Evolutionary conservation across 2,888 invertebrate genomes (phyloP).

Genomic region (Zootermopsis nevadensis): DNA sequence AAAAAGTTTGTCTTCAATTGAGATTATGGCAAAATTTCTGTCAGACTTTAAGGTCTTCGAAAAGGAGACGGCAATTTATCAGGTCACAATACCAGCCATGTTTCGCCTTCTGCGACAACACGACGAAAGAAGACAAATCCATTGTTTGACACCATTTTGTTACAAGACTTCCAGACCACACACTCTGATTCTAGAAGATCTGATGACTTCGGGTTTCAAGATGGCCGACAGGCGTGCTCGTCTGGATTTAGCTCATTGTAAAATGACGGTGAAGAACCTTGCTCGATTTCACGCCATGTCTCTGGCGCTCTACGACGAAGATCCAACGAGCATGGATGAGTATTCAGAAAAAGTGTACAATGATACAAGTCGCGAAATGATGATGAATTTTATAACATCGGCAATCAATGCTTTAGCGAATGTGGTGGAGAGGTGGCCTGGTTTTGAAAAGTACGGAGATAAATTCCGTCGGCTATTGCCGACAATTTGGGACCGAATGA

Average conservation of each 20-base stretch:
- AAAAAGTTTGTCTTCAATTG: conserved; percentile 39
- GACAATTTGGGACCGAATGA: neutral
- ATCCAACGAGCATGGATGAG: conserved; percentile 21
- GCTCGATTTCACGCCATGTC: conserved; percentile 48
- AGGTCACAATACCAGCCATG: conserved; percentile 37
- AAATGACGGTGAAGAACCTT: conserved; percentile 42
- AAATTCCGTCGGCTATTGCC: neutral
- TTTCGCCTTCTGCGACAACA: neutral
- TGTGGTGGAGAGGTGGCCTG: conserved; percentile 36
- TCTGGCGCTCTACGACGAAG: conserved; percentile 24
- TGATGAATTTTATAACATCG: neutral
- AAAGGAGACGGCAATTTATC: conserved; percentile 44
- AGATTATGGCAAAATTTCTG: conserved; percentile 28
- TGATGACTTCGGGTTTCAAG: conserved; percentile 41
- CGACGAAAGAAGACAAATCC: neutral
- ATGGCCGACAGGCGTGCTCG: conserved; percentile 41
- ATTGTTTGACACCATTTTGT: neutral
- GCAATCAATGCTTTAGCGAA: conserved; percentile 19
- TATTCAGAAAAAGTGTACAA: neutral
- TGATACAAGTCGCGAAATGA: conserved; percentile 17
- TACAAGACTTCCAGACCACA: conserved; percentile 10
- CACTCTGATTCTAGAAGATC: conserved; percentile 47
- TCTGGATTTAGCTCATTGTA: conserved; percentile 46
- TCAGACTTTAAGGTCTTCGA: conserved; percentile 37
- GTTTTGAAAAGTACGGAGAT: conserved; percentile 28